A percentile compares a stretch with the other conserved stretches of the same genome.
phyloP scores from a whole-genome alignment of 2,797 vertebrate genomes.

The Chaetodon trifasciatus region DNA sequence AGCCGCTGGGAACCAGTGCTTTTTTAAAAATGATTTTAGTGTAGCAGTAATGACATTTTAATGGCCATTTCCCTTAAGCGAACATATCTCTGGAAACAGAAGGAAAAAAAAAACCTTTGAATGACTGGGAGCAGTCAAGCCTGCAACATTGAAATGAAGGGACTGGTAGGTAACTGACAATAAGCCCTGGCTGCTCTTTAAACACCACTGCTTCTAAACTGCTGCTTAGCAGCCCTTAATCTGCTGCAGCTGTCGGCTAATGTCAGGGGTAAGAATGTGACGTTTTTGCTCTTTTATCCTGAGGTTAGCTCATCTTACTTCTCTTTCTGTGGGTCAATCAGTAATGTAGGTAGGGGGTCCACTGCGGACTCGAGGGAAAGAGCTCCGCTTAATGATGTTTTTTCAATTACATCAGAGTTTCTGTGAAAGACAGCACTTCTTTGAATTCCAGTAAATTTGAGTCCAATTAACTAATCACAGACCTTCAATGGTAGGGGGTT shows the following conservation, averaged over 20 bases:
- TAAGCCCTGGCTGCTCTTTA: conserved; percentile 75
- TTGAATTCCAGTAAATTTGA: not conserved
- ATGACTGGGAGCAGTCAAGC: conserved; percentile 76
- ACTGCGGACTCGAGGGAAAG: not conserved
- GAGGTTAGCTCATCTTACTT: conserved; percentile 31
- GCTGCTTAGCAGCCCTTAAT: conserved; percentile 70
- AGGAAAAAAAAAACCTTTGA: conserved; percentile 47
- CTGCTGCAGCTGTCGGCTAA: conserved; percentile 70
- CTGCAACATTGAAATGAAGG: conserved; percentile 66
- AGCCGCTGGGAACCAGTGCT: conserved; percentile 76
- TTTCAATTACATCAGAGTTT: conserved; percentile 42
- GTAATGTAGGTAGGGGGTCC: conserved; percentile 30
- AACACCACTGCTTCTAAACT: conserved; percentile 68
- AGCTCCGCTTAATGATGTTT: conserved; percentile 24
- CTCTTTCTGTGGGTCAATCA: conserved; percentile 37
- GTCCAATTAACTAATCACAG: conserved; percentile 36
- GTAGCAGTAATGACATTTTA: conserved; percentile 85
- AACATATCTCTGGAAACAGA: conserved; percentile 79
- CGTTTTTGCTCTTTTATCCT: conserved; percentile 46
- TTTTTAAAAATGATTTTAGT: conserved; percentile 81
- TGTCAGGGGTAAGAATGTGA: conserved; percentile 45
- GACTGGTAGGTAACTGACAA: conserved; percentile 72
- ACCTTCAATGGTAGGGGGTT: not conserved
- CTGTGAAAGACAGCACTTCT: conserved; percentile 8
- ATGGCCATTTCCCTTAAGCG: conserved; percentile 81